phyloP scores from a whole-genome alignment of 2,797 vertebrate species.

The Premnoplex brunnescens region DNA sequence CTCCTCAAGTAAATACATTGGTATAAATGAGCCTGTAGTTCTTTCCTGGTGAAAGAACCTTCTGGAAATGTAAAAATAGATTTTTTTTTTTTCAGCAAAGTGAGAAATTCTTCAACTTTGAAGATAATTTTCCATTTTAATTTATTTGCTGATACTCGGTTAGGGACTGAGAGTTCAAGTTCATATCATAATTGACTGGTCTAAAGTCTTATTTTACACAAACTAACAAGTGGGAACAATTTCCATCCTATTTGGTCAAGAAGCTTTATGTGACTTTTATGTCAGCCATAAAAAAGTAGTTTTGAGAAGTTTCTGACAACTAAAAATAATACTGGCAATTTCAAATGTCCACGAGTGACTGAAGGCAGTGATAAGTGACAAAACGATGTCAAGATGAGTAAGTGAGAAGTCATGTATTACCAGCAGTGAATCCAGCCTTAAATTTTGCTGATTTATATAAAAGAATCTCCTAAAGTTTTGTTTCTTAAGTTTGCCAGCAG shows the following conservation, averaged over 20 bases:
- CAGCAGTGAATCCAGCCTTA: neutral
- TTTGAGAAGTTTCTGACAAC: neutral
- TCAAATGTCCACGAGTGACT: neutral
- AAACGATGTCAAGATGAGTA: neutral
- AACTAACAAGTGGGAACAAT: neutral
- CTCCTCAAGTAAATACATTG: neutral
- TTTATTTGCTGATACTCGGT: neutral
- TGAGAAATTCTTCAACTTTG: neutral
- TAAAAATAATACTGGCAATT: neutral
- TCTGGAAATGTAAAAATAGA: neutral
- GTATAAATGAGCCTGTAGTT: neutral
- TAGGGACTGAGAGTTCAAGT: neutral
- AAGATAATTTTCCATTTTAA: neutral
- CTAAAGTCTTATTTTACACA: neutral
- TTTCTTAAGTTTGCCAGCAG: neutral
- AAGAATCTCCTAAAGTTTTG: neutral
- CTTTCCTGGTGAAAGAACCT: neutral
- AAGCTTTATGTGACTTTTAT: neutral
- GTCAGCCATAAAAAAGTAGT: neutral
- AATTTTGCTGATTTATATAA: neutral
- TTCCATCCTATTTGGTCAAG: neutral
- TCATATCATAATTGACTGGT: neutral
- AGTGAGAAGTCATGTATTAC: neutral
- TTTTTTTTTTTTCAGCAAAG: neutral
- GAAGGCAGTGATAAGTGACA: neutral